Evolutionary conservation across 2,113 vertebrate species (phyloP).

Genomic region (Epinephelus lanceolatus): DNA sequence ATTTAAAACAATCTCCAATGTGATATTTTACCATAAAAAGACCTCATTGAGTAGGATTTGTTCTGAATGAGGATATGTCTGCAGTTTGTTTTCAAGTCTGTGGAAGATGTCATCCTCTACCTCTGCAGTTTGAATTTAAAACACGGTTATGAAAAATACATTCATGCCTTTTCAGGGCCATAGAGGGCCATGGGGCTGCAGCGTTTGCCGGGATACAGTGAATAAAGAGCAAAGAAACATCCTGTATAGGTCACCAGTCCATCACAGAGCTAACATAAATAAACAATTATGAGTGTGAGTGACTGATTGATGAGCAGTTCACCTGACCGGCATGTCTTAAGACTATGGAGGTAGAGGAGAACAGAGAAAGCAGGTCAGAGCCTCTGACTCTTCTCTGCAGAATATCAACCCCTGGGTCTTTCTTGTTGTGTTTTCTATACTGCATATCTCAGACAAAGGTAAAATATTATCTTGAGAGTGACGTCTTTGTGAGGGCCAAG

Average conservation of each 20-base stretch:
- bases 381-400: background rate
- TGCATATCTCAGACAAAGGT: background rate
- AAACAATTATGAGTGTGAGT: constrained; percentile 31
- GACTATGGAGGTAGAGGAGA: background rate
- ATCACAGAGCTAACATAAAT: constrained; percentile 23
- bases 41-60: background rate
- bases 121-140: constrained; percentile 54
- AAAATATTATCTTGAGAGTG: background rate
- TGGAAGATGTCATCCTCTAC: constrained; percentile 15
- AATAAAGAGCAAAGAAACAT: constrained; percentile 6
- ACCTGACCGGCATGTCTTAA: constrained; percentile 17
- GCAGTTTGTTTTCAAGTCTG: background rate
- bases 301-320: background rate
- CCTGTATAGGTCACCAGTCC: constrained; percentile 19
- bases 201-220: background rate
- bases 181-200: constrained; percentile 20
- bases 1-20: background rate
- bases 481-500: background rate
- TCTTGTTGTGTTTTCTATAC: background rate
- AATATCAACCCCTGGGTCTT: background rate
- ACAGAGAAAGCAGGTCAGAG: background rate
- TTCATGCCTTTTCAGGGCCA: constrained; percentile 35
- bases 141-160: constrained; percentile 44
- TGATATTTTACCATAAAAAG: background rate
- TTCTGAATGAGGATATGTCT: background rate